Evolutionary conservation across 64 coral and sea anemone species (phyloP), one percentile per base, ranked within the genome.

Genomic region (Montipora foliosa): DNA sequence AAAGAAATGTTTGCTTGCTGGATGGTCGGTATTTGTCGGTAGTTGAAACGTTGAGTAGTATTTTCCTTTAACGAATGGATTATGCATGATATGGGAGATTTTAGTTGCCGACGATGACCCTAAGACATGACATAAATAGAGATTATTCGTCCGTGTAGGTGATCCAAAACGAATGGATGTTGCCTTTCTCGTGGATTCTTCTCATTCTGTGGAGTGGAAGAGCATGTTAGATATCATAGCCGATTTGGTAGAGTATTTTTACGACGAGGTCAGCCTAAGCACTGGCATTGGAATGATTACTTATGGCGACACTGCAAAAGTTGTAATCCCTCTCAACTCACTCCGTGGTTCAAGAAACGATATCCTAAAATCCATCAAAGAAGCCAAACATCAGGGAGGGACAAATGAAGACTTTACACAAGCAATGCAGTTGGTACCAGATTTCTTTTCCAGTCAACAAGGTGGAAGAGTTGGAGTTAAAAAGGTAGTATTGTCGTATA

Each of bases 281-380:
- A 37, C 61, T 55, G 52, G 79, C 15, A 58, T 81, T 60, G 79
- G 79, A 61, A 61, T 81, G 21, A 81, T 95, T 19, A 91, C 82
- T 17, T 95, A 91, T 24, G 87, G 82, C 20, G 71, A 95, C 29
- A 81, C n/a, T 37, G 94, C 94, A 17, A 70, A 60, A 6, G 24
- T 87, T 6, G 72, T 60, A 8, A 87, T 91, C 60, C 89, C 72
- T 45, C 78, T 95, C 5, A 88, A 91, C 60, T 90, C 89, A 8
- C 6, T 73, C n/a, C 21, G 69, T 6, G n/a, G 20, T 8, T 21
- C 69, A 20, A 70, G 49, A 20, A 67, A 79, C 2, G 82, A 84
- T 45, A 45, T 95, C 66, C 53, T 47, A 6, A 69, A 72, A 0
- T 57, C 86, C 12, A 95, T 95, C 29, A 62, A 67, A 24, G 57